Conservation (phyloP, 2,113 vertebrate genomes). For the Oreotragus oreotragus region DNA sequence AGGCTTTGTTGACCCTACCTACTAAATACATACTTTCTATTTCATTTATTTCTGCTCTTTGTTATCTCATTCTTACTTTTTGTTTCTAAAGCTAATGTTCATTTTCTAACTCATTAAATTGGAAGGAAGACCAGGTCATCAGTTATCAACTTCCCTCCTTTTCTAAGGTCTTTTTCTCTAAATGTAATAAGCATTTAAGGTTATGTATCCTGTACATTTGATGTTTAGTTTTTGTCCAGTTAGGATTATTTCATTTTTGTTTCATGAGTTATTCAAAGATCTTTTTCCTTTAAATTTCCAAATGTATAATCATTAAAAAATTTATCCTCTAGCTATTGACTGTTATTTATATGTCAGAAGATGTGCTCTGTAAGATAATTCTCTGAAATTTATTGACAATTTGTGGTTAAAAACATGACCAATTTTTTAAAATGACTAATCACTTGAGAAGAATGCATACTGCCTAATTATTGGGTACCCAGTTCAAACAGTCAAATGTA, state of each 20-base stretch:
- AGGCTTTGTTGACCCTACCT: background rate
- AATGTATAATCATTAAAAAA: background rate
- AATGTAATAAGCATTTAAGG: background rate
- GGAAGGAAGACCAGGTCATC: background rate
- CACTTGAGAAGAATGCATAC: background rate
- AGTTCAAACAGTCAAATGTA: background rate
- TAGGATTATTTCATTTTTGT: background rate
- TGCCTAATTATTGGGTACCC: background rate
- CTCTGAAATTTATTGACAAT: background rate
- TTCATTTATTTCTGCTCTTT: background rate
- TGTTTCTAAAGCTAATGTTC: background rate
- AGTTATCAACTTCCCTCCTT: background rate
- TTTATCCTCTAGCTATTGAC: background rate
- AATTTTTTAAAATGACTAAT: background rate
- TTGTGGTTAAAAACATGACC: background rate
- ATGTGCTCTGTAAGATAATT: background rate
- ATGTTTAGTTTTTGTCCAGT: background rate
- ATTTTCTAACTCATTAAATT: conserved; percentile 2
- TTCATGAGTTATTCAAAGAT: background rate
- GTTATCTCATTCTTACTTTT: background rate
- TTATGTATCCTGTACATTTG: background rate
- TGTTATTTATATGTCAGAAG: background rate
- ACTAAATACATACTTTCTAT: background rate
- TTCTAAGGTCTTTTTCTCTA: background rate
- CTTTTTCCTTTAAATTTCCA: background rate